Evolutionary conservation across 2,888 invertebrate species (phyloP), one percentile per base, ranked within the genome.

Genomic region (Melanostoma scalare): DNA sequence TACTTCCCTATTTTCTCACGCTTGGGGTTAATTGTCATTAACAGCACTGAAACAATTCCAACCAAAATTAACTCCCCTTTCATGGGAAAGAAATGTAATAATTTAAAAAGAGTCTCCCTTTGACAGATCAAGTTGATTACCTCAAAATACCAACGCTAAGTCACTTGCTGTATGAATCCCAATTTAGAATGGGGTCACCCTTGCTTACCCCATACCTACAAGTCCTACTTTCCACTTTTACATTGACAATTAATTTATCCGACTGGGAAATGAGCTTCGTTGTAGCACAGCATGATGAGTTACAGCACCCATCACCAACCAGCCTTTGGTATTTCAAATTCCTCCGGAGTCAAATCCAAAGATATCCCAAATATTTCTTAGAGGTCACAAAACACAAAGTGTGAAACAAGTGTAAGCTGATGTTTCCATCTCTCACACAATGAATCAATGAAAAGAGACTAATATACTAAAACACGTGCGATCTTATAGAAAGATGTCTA

Each of bases 401-500:
- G 72, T 68, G 63, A 63, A 65, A 69, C 68, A 69, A 77, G 77
- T 82, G 77, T 53, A 46, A 48, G 10, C 4, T 0, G 20, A 30
- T 44, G 48, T 61, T 38, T 63, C 36, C 10, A 40, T 42, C 40
- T 63, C 38, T 31, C 30, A 50, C 9, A 58, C 10, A 44, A 8
- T 61, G 31, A 4, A 9, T 55, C 3, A 38, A 31, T 6, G 48
- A 76, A 53, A 36, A 36, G 6, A 53, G 6, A 10, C 44, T 35
- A 40, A 31, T 58, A 30, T 50, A 36, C 31, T 60, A 38, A 36
- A 82, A 77, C 82, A 82, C 82, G 78, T 82, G 82, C 82, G 68
- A 44, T 61, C 71, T 36, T 6, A 63, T 20, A 68, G 46, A 78
- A 67, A 48, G 53, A 60, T 46, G 6, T 50, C 65, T n/a, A 53